Evolutionary conservation across 2,797 vertebrate species (phyloP).

Genomic region (Xerus rutilus): DNA sequence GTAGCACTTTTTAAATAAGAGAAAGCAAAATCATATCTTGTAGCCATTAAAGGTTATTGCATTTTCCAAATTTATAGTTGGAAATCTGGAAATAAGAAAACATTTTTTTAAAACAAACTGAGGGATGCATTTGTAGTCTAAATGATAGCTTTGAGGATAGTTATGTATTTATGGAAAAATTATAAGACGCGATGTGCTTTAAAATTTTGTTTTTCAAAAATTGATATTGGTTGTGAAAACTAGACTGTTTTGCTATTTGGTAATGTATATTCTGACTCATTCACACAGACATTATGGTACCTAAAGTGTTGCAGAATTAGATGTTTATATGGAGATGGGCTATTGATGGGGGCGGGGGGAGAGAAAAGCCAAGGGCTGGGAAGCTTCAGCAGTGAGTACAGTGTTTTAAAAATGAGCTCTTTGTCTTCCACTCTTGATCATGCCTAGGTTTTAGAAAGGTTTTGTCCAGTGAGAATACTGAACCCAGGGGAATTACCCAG

Average conservation of each 20-base stretch:
- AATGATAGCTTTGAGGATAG: slow-evolving; percentile 64
- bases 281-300: slow-evolving; percentile 8
- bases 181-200: slow-evolving; percentile 41
- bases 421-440: slow-evolving; percentile 45
- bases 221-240: slow-evolving; percentile 58
- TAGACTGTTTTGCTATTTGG: slow-evolving; percentile 33
- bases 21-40: slow-evolving; percentile 36
- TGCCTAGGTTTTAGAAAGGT: slow-evolving; percentile 34
- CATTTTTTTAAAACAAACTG: slow-evolving; percentile 75
- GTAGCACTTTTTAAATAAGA: background rate
- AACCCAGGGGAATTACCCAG: slow-evolving; percentile 47
- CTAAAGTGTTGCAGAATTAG: slow-evolving; percentile 53
- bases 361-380: background rate
- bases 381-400: slow-evolving; percentile 46
- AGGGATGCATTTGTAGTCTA: slow-evolving; percentile 57
- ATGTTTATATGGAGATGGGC: slow-evolving; percentile 50
- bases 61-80: slow-evolving; percentile 66
- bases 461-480: slow-evolving; percentile 62
- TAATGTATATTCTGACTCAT: slow-evolving; percentile 38
- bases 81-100: slow-evolving; percentile 75
- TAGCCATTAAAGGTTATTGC: slow-evolving; percentile 50
- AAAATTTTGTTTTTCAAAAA: slow-evolving; percentile 20
- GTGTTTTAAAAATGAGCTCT: slow-evolving; percentile 66
- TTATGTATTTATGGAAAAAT: slow-evolving; percentile 82
- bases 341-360: background rate